Evolutionary conservation across 2,888 invertebrate species (phyloP), one percentile per base, ranked within the genome.

Genomic region (Dinocampus coccinellae): DNA sequence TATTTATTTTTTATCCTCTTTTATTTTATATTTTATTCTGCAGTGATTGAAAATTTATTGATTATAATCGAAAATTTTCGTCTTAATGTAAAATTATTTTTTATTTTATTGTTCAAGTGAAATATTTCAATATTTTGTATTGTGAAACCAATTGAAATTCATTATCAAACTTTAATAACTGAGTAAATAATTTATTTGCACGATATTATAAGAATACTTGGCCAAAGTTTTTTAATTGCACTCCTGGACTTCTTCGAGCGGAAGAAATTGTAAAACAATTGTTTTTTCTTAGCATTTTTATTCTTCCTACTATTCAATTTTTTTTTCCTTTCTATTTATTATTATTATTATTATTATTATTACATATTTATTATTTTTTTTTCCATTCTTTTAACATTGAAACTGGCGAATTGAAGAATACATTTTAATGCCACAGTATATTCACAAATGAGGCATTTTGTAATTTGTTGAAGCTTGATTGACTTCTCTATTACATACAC

Each of bases 401-500:
- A 53, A 53, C 22, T 53, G 24, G n/a, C 39, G 39, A 39, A 13
- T 39, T 1, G 3, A 39, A 39, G n/a, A 39, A n/a, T 13, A n/a
- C n/a, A 11, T 39, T 11, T 39, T 39, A n/a, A n/a, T n/a, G 39
- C 16, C 1, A 47, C 7, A 7, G 7, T 16, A 47, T 16, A 47
- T 47, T 20, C 16, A 16, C 47, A n/a, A 16, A 16, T 16, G 16
- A 47, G 16, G 16, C 16, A 47, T 47, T 47, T 47, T 16, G 47
- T 47, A 47, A 47, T 16, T 47, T 47, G 47, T 6, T 78, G 63
- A 76, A 75, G 79, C 78, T 82, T 80, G 82, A 84, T 81, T 83
- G 82, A 83, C 82, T 84, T 81, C 80, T 83, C 82, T 80, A 83
- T 84, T 84, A 84, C 76, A 47, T 16, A 16, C 16, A 47, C 47